A percentile compares a stretch with the other conserved stretches of the same genome.
These are phyloP conservation scores for Phylloscopus trochiloides DNA, from an alignment of 2,113 vertebrate species.

Conservation along the genomic window DNA sequence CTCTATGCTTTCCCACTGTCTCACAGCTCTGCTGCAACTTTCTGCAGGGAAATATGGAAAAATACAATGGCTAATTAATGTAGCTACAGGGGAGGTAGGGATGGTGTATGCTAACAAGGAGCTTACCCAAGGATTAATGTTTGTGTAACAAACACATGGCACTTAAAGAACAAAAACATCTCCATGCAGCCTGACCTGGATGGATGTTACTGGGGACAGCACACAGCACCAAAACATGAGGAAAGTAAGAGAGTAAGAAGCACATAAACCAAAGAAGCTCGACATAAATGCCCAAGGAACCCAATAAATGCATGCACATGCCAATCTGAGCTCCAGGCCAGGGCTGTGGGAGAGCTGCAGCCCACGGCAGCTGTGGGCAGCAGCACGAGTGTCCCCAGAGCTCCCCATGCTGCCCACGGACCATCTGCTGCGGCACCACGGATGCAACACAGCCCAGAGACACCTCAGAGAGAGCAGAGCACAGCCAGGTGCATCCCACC, in stretches of 20 bases:
- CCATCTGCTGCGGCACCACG: accelerated
- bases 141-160: not conserved
- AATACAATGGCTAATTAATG: accelerated
- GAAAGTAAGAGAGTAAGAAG: not conserved
- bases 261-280: not conserved
- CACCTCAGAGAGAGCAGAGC: not conserved
- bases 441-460: accelerated
- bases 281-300: accelerated
- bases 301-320: accelerated
- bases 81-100: not conserved
- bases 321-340: accelerated
- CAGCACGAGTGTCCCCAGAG: accelerated
- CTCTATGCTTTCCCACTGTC: accelerated
- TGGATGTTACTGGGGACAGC: accelerated
- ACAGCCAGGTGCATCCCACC: too few relatives aligned
- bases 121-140: accelerated
- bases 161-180: not conserved
- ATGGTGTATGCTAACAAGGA: accelerated
- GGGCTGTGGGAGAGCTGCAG: not conserved
- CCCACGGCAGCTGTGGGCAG: not conserved
- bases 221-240: accelerated
- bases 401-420: not conserved
- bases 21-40: accelerated
- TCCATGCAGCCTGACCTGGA: accelerated
- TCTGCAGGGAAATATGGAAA: not conserved